Conservation (phyloP, 2,888 invertebrate species). For the Suillia variegata region DNA sequence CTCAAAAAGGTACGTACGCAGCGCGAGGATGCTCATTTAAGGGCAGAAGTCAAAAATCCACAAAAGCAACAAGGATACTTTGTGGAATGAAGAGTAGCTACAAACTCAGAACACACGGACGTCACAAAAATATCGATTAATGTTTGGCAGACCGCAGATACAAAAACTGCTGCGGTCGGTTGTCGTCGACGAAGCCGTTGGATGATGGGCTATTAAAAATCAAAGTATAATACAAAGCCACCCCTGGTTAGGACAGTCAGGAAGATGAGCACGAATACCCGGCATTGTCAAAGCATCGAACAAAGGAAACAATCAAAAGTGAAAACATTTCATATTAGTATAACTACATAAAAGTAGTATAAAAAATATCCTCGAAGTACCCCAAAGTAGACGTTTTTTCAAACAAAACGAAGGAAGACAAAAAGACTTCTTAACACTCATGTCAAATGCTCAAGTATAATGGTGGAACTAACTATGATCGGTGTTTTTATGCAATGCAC, state of each 20-base stretch:
- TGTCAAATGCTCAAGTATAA: no score
- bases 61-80: no score
- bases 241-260: no score
- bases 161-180: slow-evolving; percentile 31
- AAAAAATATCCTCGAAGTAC: no score
- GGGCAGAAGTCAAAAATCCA: neutral
- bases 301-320: neutral
- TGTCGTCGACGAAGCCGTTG: slow-evolving; percentile 24
- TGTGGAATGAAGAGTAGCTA: no score
- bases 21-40: slow-evolving; percentile 41
- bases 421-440: no score
- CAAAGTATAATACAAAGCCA: slow-evolving; percentile 25
- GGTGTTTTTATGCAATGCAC: no score
- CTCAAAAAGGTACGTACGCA: slow-evolving; percentile 26
- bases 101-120: slow-evolving; percentile 12
- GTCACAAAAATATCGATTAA: slow-evolving; percentile 45
- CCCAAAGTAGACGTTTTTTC: no score
- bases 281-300: slow-evolving; percentile 8
- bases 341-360: neutral
- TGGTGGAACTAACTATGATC: no score
- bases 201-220: slow-evolving; percentile 42
- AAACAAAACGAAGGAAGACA: no score
- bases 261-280: no score
- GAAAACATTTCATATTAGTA: neutral
- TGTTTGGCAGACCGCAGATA: slow-evolving; percentile 42